Base-by-base conservation (phyloP, 2,113 vertebrate species). In the Grallaria varia region DNA sequence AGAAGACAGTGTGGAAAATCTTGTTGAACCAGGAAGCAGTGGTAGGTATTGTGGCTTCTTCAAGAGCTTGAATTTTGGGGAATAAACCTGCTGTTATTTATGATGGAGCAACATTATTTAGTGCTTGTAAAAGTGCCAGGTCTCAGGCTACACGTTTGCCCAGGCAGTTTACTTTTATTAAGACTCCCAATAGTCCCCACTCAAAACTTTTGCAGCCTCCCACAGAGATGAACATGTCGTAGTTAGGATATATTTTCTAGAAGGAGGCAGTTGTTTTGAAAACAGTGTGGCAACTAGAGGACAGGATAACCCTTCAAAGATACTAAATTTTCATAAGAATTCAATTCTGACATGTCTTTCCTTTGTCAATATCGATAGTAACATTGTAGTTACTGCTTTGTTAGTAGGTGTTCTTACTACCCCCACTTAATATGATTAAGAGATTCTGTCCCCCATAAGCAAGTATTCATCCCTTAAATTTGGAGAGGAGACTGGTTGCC, bases 1-100 rank as follows among this genome's bases (percentile, higher is more conserved):
- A 88, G 98, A 98, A 50, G 95, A 92, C 25, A 50, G 79, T 87
- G n/a, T 17, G 59, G 94, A 98, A 90, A 79, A 92, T 62, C 45
- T 15, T 39, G 28, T 42, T 42, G 97, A 97, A 47, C n/a, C 91
- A 58, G 95, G 47, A 90, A 93, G 96, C 94, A 68, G 12, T 55
- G 94, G 97, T 97, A 95, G 20, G 97, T 96, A 37, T 44, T 95
- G 30, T 1, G 1, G 5, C 39, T 81, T 84, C 89, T 60, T 77
- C 11, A 44, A 69, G 68, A 82, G n/a, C 14, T 79, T 87, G 37
- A 24, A 60, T 82, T 83, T 47, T n/a, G n/a, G 31, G 21, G 14
- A 72, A 28, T 66, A 69, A 86, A 13, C 8, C 8, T 89, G 35
- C 27, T 85, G 10, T 59, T 89, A 28, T 14, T 83, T 79, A 28